Percentiles rank a stretch among this genome's conserved stretches.
phyloP scores from a whole-genome alignment of 2,888 invertebrate species.

The Cynaeus angustus region DNA sequence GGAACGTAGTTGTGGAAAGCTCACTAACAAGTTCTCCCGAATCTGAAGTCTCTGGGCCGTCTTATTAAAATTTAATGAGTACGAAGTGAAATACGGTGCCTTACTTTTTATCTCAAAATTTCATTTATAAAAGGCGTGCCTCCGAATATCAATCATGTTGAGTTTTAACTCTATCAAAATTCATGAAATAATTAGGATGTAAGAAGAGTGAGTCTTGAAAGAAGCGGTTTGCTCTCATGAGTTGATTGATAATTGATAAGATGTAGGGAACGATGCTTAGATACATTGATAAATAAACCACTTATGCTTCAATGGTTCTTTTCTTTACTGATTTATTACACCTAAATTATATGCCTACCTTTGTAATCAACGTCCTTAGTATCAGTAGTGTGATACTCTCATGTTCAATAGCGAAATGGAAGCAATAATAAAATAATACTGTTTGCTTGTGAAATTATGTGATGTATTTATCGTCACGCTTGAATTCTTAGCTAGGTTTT shows the following conservation, averaged over 20 bases:
- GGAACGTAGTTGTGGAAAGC: slow-evolving; percentile 7
- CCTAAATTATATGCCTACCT: no score
- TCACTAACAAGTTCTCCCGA: slow-evolving; percentile 26
- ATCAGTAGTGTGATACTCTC: no score
- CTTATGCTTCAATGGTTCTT: no score
- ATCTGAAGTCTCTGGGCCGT: slow-evolving; percentile 8
- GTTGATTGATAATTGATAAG: background rate
- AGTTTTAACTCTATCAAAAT: slow-evolving; percentile 8
- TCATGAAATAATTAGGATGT: slow-evolving; percentile 6
- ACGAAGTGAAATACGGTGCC: background rate
- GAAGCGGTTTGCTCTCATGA: no score
- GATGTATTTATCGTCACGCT: no score
- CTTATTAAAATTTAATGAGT: slow-evolving; percentile 39
- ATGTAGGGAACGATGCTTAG: background rate
- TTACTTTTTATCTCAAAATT: slow-evolving; percentile 13
- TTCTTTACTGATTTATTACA: no score
- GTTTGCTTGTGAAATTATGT: no score
- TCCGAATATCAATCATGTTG: slow-evolving; percentile 12
- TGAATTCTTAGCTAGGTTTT: no score
- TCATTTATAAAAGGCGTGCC: slow-evolving; percentile 10
- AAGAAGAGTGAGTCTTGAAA: background rate
- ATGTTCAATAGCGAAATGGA: no score
- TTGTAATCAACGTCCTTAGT: no score
- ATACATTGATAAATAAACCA: background rate
- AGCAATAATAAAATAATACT: no score